These are phyloP conservation scores for Penaeus chinensis DNA, from an alignment of 1,140 invertebrate genomes.

Conservation along the genomic window DNA sequence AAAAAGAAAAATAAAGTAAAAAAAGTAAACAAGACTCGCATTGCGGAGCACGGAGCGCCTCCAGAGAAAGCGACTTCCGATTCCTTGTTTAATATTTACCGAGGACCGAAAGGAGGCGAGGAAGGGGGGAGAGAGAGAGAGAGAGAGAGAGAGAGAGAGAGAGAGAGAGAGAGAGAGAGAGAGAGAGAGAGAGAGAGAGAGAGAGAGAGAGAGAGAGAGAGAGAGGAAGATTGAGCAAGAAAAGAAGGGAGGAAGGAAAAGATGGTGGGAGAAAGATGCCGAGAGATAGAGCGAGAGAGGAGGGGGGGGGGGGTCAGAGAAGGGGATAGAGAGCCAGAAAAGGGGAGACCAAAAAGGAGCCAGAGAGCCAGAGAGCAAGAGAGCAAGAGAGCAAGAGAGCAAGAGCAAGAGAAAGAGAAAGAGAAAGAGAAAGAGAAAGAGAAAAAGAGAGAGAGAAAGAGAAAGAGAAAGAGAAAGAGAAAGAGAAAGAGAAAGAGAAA, in stretches of 20 bases:
- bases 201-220: background rate
- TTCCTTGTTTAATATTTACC: background rate
- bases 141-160: background rate
- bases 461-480: constrained; percentile 2
- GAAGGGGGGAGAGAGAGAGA: too few relatives aligned
- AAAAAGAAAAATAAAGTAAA: too few relatives aligned
- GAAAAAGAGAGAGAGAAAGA: background rate
- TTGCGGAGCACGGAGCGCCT: background rate
- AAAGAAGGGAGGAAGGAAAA: background rate
- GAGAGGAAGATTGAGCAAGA: background rate
- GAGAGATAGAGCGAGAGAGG: background rate
- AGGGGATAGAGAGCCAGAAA: background rate
- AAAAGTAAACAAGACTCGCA: too few relatives aligned
- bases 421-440: background rate
- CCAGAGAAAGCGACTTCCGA: constrained; percentile 2
- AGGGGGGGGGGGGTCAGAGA: background rate
- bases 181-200: background rate
- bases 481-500: background rate
- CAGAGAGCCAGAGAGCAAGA: background rate
- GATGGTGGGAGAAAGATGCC: background rate
- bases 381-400: background rate
- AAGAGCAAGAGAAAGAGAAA: background rate
- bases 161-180: background rate
- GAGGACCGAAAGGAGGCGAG: too few relatives aligned
- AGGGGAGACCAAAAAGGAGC: background rate